Evolutionary conservation across 92 coral and sea anemone genomes (phyloP).

Genomic region (Umimayanthus chanpuru): DNA sequence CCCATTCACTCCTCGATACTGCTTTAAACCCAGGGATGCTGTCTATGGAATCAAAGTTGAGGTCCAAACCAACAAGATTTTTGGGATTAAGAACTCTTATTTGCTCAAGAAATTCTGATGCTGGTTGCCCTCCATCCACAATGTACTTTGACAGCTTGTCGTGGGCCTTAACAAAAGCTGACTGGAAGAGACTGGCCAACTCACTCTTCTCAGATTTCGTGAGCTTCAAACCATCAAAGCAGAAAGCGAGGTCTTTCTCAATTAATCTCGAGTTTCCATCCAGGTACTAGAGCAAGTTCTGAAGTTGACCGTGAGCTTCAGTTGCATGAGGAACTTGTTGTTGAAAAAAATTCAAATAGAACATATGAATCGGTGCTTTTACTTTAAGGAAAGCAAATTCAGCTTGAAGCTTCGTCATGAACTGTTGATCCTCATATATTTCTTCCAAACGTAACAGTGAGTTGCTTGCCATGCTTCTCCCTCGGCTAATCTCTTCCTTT

Average conservation of each 20-base stretch:
- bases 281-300: constrained; percentile 28
- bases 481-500: constrained; percentile 21
- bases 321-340: constrained; percentile 40
- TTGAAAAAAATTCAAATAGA: constrained; percentile 33
- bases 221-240: constrained; percentile 39
- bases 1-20: constrained; percentile 48
- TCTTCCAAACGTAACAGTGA: constrained; percentile 34
- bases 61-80: constrained; percentile 46
- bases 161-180: no score
- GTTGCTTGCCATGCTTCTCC: constrained; percentile 14
- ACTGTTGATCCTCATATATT: constrained; percentile 16
- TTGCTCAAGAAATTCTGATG: constrained; percentile 45
- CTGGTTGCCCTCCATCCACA: constrained; percentile 40
- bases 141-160: constrained; percentile 39
- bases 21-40: constrained; percentile 44
- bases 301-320: constrained; percentile 25
- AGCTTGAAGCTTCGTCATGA: constrained; percentile 35
- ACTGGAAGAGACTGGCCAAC: no score
- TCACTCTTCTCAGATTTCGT: no score
- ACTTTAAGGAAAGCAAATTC: constrained; percentile 23
- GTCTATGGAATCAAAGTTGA: constrained; percentile 9
- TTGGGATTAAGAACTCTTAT: constrained; percentile 56
- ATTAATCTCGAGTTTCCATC: no score
- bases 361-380: constrained; percentile 20
- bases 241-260: constrained; percentile 18